phyloP scores from a whole-genome alignment of 2,888 invertebrate species.

The Drosophila paracracens region DNA sequence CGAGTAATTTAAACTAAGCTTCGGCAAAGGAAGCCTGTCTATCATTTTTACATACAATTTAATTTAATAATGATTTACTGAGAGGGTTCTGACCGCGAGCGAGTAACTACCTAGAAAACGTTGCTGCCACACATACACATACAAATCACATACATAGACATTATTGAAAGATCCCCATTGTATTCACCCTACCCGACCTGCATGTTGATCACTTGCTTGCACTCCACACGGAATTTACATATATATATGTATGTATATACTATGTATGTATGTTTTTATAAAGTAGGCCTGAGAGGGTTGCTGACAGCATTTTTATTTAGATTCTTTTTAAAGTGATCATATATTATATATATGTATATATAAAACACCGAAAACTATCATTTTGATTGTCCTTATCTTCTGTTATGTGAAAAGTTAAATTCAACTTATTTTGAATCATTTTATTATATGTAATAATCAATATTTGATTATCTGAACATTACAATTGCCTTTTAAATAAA shows the following conservation, averaged over 20 bases:
- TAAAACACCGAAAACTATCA: neutral
- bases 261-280: conserved; percentile 2
- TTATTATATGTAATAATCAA: neutral
- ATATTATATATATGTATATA: neutral
- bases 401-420: neutral
- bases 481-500: no score
- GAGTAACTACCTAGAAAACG: conserved; percentile 29
- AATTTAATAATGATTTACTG: conserved; percentile 78
- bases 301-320: conserved; percentile 12
- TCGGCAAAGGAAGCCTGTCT: conserved; percentile 41
- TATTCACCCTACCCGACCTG: conserved; percentile 33
- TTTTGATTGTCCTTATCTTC: neutral
- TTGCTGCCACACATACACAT: neutral
- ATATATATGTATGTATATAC: neutral
- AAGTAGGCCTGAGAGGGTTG: conserved; percentile 24
- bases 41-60: conserved; percentile 70
- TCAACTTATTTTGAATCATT: neutral
- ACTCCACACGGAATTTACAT: conserved; percentile 21
- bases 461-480: neutral
- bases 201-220: conserved; percentile 32
- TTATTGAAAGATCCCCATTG: conserved; percentile 30
- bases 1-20: conserved; percentile 50
- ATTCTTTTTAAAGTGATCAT: conserved; percentile 1
- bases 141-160: conserved; percentile 1
- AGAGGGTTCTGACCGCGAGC: conserved; percentile 55